Evolutionary conservation across 2,888 invertebrate species (phyloP).

Genomic region (Antheraea assamensis): DNA sequence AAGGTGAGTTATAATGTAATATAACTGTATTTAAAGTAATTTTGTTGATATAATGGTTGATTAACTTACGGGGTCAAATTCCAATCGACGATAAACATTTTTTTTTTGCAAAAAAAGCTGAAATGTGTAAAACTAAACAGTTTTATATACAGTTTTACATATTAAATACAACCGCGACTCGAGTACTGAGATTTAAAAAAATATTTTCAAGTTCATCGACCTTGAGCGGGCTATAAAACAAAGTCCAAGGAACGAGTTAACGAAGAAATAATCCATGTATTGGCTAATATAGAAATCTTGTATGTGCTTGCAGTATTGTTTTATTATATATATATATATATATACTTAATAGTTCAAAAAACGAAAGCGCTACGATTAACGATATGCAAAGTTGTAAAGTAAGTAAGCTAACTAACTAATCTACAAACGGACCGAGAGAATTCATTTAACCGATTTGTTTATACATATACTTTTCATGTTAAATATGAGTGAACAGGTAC

Average conservation of each 20-base stretch:
- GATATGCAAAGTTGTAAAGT: neutral
- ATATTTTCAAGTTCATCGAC: conserved; percentile 22
- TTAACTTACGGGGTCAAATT: conserved; percentile 15
- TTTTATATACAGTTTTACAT: conserved; percentile 4
- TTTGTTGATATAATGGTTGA: neutral
- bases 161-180: neutral
- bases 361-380: neutral
- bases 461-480: too few relatives aligned
- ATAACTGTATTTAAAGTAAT: neutral
- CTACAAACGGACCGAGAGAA: neutral
- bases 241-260: conserved; percentile 20
- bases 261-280: neutral
- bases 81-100: neutral
- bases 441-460: too few relatives aligned
- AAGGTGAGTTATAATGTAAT: conserved; percentile 52
- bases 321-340: neutral
- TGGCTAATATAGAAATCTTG: neutral
- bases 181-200: neutral
- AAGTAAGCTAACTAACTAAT: too few relatives aligned
- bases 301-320: neutral
- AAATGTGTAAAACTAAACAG: neutral
- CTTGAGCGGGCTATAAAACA: conserved; percentile 19
- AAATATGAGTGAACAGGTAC: too few relatives aligned
- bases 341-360: neutral
- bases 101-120: neutral